Percentiles rank a stretch among this genome's conserved stretches.
Conservation (phyloP, 2,888 invertebrate genomes). For the Acronicta alni region DNA sequence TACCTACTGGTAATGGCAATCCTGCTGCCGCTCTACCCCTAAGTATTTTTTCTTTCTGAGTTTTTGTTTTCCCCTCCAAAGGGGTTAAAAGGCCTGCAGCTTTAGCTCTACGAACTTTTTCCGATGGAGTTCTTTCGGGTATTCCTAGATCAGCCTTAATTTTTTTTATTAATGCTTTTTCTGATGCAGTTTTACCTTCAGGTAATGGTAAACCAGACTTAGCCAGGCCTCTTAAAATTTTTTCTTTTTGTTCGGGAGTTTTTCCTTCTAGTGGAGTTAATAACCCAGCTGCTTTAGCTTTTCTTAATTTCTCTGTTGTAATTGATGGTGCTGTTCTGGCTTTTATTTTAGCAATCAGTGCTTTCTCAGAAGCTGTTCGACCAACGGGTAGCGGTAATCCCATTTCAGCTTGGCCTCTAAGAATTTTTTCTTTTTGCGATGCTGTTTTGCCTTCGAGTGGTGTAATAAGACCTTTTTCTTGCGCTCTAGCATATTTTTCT, state of each 20-base stretch:
- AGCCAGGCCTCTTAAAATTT: conserved; percentile 32
- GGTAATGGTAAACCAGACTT: conserved; percentile 42
- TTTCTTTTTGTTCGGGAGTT: conserved; percentile 38
- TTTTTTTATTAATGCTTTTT: conserved; percentile 41
- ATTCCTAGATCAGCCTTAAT: conserved; percentile 42
- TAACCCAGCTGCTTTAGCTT: conserved; percentile 36
- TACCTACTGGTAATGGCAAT: conserved; percentile 55
- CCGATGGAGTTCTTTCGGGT: conserved; percentile 38
- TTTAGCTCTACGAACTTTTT: conserved; percentile 30
- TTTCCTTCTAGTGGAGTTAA: conserved; percentile 49
- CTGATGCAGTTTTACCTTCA: conserved; percentile 41
- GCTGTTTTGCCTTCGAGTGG: conserved; percentile 31
- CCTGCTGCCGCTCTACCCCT: conserved; percentile 54
- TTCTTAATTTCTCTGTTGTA: conserved; percentile 29
- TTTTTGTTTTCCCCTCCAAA: conserved; percentile 58
- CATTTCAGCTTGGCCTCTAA: conserved; percentile 12
- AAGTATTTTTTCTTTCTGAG: conserved; percentile 63
- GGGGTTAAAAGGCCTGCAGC: conserved; percentile 55
- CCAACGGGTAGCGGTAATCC: conserved; percentile 37
- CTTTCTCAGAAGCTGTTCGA: conserved; percentile 40
- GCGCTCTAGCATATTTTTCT: conserved; percentile 25
- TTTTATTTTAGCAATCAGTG: conserved; percentile 6
- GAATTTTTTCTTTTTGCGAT: conserved; percentile 25
- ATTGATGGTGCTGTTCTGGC: conserved; percentile 14
- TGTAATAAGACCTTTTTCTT: conserved; percentile 13